Conservation (phyloP, 2,888 invertebrate species). For the Ochropleura leucogaster region DNA sequence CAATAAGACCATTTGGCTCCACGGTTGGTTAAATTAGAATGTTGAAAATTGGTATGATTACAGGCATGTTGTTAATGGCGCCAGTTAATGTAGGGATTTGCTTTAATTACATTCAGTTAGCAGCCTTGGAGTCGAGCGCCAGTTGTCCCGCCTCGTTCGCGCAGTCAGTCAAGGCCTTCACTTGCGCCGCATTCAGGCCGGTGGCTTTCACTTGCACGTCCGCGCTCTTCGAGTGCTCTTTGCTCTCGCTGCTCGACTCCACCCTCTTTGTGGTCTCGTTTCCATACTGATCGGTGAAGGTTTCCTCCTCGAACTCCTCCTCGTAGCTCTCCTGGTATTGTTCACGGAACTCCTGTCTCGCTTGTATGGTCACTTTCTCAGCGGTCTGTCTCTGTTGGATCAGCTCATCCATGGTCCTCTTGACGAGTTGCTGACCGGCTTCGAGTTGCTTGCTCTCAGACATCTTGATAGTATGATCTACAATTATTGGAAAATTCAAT, state of each 20-base stretch:
- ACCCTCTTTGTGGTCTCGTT: slow-evolving; percentile 86
- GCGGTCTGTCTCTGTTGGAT: slow-evolving; percentile 84
- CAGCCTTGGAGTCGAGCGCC: slow-evolving; percentile 87
- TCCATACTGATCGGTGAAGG: slow-evolving; percentile 85
- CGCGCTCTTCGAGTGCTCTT: slow-evolving; percentile 87
- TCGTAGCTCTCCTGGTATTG: slow-evolving; percentile 87
- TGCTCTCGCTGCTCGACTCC: slow-evolving; percentile 88
- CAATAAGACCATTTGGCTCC: slow-evolving; percentile 52
- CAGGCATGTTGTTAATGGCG: slow-evolving; percentile 63
- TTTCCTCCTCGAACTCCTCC: slow-evolving; percentile 88
- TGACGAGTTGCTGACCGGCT: slow-evolving; percentile 87
- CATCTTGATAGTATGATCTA: slow-evolving; percentile 78
- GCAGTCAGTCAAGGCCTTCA: slow-evolving; percentile 87
- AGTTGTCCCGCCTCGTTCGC: slow-evolving; percentile 88
- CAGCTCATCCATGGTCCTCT: slow-evolving; percentile 87
- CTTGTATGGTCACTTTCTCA: slow-evolving; percentile 85
- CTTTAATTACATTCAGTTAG: slow-evolving; percentile 85
- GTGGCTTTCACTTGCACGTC: slow-evolving; percentile 88
- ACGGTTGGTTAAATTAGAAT: slow-evolving; percentile 50
- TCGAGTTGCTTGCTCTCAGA: slow-evolving; percentile 84
- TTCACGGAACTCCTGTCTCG: slow-evolving; percentile 88
- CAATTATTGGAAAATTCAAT: slow-evolving; percentile 66
- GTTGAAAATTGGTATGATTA: slow-evolving; percentile 45
- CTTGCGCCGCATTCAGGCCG: slow-evolving; percentile 86
- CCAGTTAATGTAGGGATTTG: slow-evolving; percentile 54